Percentiles rank a stretch among this genome's conserved stretches.
Conservation (phyloP, 2,888 invertebrate species). For the Meandrusa payeni region DNA sequence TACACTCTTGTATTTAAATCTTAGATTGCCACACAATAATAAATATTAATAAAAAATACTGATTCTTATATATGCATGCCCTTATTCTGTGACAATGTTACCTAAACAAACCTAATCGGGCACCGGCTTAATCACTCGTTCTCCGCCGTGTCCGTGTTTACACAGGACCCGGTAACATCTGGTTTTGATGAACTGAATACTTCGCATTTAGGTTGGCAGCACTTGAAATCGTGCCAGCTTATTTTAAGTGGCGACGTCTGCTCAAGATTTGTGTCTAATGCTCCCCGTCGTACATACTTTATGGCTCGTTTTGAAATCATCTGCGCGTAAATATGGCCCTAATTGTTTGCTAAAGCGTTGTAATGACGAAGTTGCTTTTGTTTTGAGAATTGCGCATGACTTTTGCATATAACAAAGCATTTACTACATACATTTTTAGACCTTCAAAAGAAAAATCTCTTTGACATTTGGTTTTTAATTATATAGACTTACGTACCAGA, state of each 20-base stretch:
- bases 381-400: too few species aligned
- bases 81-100: conserved; percentile 26
- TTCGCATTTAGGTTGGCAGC: conserved; percentile 72
- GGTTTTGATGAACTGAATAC: conserved; percentile 78
- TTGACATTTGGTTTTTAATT: too few species aligned
- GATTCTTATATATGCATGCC: conserved; percentile 11
- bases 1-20: not conserved
- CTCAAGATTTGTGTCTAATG: conserved; percentile 68
- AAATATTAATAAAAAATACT: not conserved
- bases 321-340: conserved; percentile 26
- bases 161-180: conserved; percentile 69
- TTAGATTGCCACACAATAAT: too few species aligned
- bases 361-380: conserved; percentile 1
- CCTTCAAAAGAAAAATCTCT: too few species aligned
- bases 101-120: conserved; percentile 42
- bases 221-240: conserved; percentile 78
- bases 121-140: conserved; percentile 46
- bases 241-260: conserved; percentile 77
- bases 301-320: conserved; percentile 52
- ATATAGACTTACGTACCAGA: too few species aligned
- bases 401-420: too few species aligned
- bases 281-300: conserved; percentile 51
- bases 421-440: too few species aligned
- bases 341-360: conserved; percentile 5
- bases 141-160: conserved; percentile 56